Evolutionary conservation across 2,113 vertebrate species (phyloP), one percentile per base, ranked within the genome.

Genomic region (Symphodus melops): DNA sequence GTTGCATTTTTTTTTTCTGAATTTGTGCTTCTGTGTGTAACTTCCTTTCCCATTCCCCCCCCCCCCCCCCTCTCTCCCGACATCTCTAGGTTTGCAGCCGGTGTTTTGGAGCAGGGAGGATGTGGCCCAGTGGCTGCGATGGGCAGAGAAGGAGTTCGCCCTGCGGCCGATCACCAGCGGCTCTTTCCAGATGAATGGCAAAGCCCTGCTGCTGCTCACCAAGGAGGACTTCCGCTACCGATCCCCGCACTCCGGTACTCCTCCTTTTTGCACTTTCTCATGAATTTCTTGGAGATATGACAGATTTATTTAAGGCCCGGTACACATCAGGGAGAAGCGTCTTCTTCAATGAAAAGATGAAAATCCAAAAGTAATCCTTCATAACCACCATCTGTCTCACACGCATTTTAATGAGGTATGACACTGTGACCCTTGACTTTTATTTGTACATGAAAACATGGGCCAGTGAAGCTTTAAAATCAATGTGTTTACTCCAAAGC

Each of bases 191-290:
- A 99, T 99, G 98, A 99, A 99, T 0, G 98, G 98, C 79, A 99
- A 99, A 85, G 98, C 97, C 19, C 94, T 99, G 82, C 94, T 99
- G 86, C 96, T 99, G 65, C 96, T 99, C 86, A 99, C 98, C 92
- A 99, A 99, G 95, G 98, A 99, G 93, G 98, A 99, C 89, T 99
- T 99, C 87, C 95, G 98, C 89, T 99, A 98, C 88, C 93, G 98
- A 68, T 99, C 96, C 57, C 96, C 97, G 52, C 97, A 97, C 92
- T 99, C 97, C 67, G 98, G 98, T 99, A 90, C 75, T 12, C 14
- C 33, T 41, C 28, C 20, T 37, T 19, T 33, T 73, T 56, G 33
- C 8, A 36, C 23, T n/a, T 59, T n/a, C 8, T 53, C 11, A 2
- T 39, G 1, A 12, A 51, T 36, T 60, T 54, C 14, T 7, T 23